Conservation (phyloP, 2,797 vertebrate genomes). For the Hapalemur alaotrensis region DNA sequence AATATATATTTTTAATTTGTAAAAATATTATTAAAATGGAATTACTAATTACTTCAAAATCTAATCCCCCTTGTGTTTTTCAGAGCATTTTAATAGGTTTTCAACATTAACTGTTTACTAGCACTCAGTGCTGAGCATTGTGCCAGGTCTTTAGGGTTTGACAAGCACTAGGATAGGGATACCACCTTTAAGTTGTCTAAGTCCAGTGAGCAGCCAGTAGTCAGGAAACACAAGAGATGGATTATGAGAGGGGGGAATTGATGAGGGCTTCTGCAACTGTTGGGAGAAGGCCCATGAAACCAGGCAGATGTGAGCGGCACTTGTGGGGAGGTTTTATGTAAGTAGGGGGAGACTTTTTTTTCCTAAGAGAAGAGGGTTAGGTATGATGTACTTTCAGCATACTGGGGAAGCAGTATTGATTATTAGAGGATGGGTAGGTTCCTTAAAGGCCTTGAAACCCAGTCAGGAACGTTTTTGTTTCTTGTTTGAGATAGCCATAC, state of each 20-base stretch:
- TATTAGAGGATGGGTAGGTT: neutral
- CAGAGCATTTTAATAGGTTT: neutral
- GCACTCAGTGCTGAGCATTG: neutral
- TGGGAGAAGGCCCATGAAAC: neutral
- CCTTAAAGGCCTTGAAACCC: neutral
- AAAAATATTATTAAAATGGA: slow-evolving; percentile 15
- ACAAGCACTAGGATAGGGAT: neutral
- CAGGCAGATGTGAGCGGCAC: neutral
- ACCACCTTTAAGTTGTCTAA: neutral
- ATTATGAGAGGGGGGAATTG: neutral
- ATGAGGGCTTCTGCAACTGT: neutral
- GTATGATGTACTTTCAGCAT: neutral
- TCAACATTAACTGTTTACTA: neutral
- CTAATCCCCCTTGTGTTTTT: neutral
- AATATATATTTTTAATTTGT: neutral
- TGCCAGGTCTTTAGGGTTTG: neutral
- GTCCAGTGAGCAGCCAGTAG: neutral
- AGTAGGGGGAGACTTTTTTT: neutral
- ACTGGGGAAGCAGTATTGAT: neutral
- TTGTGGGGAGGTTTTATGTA: neutral
- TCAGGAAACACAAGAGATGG: neutral
- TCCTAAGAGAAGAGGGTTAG: neutral
- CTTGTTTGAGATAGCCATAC: neutral
- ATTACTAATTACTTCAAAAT: slow-evolving; percentile 12
- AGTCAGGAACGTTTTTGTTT: neutral